Evolutionary conservation across 2,797 vertebrate genomes (phyloP), one percentile per base, ranked within the genome.

Genomic region (Dendrocincla fuliginosa): DNA sequence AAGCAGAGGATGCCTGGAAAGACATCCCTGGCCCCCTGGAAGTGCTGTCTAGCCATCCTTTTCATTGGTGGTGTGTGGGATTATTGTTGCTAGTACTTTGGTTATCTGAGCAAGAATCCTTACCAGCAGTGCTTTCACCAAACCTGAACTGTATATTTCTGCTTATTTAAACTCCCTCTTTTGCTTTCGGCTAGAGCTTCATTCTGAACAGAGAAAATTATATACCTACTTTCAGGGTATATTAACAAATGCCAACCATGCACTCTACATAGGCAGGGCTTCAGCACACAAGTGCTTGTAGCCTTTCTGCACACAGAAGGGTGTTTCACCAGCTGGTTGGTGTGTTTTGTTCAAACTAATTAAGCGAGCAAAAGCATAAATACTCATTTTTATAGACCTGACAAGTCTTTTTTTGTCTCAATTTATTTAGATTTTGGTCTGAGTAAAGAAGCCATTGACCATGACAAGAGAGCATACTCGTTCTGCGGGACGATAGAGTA

Each of bases 401-500:
- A 96, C 8, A 20, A 23, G 5, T 11, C 10, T 41, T 44, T 50
- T 68, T 68, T 49, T 81, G 5, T 47, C 90, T 69, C 27, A 12
- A 57, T 81, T 69, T 33, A 0, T 80, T 56, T 55, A 99, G 99
- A 99, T 96, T 99, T 99, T 92, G 99, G 99, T 44, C 96, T 99
- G 89, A 99, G 99, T 92, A 99, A 99, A 94, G 99, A 99, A 95
- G 98, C 99, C 65, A 99, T 99, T 1, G 99, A 99, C 93, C 98
- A 99, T 4, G 99, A 99, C 96, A 99, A 99, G 97, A 97, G 99
- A 94, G 99, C 99, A 0, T 99, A 99, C 97, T 99, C 99, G 0
- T 99, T 99, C 97, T 99, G 99, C 27, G 99, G 99, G 69, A 99
- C 99, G 1, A 99, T 99, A 14, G 99, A 99, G 94, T 99, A 99